These are phyloP conservation scores for Sebastes kiyomatsui DNA, from an alignment of 2,797 vertebrate species.

Conservation along the genomic window DNA sequence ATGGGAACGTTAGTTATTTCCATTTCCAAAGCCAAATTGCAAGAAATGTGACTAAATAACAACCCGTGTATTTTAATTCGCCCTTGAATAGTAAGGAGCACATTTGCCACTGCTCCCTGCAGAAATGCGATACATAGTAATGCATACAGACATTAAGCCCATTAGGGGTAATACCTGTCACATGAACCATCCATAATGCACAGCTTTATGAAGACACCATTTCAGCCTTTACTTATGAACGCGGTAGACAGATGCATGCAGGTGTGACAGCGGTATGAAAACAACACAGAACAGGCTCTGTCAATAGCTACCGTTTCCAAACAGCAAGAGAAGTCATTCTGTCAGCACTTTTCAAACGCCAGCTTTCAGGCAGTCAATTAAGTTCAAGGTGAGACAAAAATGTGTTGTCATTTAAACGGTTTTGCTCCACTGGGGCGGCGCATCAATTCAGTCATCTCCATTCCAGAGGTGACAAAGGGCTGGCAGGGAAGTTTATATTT, in stretches of 20 bases:
- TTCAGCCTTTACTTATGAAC: background rate
- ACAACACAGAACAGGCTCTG: slow-evolving; percentile 31
- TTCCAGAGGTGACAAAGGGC: slow-evolving; percentile 70
- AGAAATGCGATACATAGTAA: slow-evolving; percentile 35
- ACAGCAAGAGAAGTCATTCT: slow-evolving; percentile 49
- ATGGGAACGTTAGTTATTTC: background rate
- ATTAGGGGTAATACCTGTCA: slow-evolving; percentile 30
- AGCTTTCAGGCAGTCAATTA: slow-evolving; percentile 82
- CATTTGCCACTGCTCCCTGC: slow-evolving; percentile 21
- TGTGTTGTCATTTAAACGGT: slow-evolving; percentile 77
- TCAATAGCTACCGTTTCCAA: slow-evolving; percentile 50
- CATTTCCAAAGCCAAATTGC: background rate
- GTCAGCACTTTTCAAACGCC: slow-evolving; percentile 78
- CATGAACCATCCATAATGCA: slow-evolving; percentile 16
- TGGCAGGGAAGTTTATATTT: slow-evolving; percentile 73
- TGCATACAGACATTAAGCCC: slow-evolving; percentile 33
- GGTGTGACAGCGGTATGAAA: slow-evolving; percentile 42
- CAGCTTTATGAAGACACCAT: background rate
- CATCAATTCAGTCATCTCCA: slow-evolving; percentile 72
- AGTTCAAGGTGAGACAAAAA: slow-evolving; percentile 85
- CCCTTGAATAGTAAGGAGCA: slow-evolving; percentile 1
- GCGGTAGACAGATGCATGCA: slow-evolving; percentile 12
- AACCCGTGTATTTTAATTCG: background rate
- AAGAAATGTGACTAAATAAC: slow-evolving; percentile 10
- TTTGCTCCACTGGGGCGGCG: slow-evolving; percentile 67